Evolutionary conservation across 2,888 invertebrate genomes (phyloP).

Genomic region (Ceriagrion tenellum): DNA sequence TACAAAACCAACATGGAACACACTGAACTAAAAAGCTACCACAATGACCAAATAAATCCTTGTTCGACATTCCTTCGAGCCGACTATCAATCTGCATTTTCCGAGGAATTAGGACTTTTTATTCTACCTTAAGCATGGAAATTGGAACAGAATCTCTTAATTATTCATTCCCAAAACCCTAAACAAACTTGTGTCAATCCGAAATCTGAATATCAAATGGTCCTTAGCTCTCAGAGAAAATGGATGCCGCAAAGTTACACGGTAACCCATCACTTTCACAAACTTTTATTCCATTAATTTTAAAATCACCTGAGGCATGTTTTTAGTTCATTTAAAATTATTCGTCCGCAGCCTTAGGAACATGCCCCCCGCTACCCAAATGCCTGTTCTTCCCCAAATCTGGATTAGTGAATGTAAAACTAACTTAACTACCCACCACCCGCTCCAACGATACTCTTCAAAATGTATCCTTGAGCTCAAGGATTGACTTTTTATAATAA

Average conservation of each 20-base stretch:
- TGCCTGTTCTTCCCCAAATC: not conserved
- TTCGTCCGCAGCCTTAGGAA: not conserved
- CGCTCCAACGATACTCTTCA: no score
- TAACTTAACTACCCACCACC: not conserved
- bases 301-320: not conserved
- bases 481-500: no score
- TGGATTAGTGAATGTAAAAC: no score
- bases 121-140: not conserved
- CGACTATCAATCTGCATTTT: not conserved
- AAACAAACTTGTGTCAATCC: not conserved
- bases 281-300: not conserved
- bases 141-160: not conserved
- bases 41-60: not conserved
- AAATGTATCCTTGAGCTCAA: no score
- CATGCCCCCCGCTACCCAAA: not conserved
- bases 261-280: not conserved
- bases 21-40: not conserved
- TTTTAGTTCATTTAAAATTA: not conserved
- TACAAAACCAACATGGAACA: not conserved
- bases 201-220: constrained; percentile 24
- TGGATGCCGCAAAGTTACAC: not conserved
- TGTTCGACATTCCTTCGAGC: not conserved
- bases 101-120: not conserved
- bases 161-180: not conserved
- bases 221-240: constrained; percentile 1